Conservation (phyloP, 2,797 vertebrate species). For the Hirundo rustica region DNA sequence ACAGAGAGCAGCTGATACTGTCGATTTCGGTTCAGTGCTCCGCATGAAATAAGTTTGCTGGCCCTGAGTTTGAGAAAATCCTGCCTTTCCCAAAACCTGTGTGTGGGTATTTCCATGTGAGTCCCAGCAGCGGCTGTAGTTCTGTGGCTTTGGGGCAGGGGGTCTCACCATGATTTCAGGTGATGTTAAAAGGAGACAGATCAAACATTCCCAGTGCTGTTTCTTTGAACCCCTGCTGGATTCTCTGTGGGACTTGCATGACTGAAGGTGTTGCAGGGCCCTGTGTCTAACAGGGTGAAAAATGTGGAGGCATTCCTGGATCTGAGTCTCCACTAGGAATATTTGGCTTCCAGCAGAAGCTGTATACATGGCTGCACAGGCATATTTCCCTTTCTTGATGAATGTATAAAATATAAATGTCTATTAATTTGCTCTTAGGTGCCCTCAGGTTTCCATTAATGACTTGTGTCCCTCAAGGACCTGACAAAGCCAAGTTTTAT, state of each 20-base stretch:
- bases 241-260: neutral
- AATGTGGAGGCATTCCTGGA: neutral
- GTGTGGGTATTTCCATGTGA: neutral
- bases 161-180: neutral
- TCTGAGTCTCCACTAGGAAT: neutral
- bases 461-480: conserved; percentile 12
- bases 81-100: neutral
- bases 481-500: neutral
- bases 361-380: neutral
- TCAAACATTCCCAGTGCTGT: neutral
- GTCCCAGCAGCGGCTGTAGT: conserved; percentile 16
- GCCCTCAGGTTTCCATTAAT: conserved; percentile 38
- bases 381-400: neutral
- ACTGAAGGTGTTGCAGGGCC: neutral
- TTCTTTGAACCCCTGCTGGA: neutral
- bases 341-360: neutral
- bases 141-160: conserved; percentile 12
- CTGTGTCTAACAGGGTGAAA: neutral
- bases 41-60: neutral
- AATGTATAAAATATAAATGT: conserved; percentile 16
- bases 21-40: neutral
- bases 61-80: neutral
- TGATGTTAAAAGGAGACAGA: conserved; percentile 24
- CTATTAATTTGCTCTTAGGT: conserved; percentile 32
- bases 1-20: neutral